Evolutionary conservation across 2,888 invertebrate genomes (phyloP).

Genomic region (Mythimna ferrago): DNA sequence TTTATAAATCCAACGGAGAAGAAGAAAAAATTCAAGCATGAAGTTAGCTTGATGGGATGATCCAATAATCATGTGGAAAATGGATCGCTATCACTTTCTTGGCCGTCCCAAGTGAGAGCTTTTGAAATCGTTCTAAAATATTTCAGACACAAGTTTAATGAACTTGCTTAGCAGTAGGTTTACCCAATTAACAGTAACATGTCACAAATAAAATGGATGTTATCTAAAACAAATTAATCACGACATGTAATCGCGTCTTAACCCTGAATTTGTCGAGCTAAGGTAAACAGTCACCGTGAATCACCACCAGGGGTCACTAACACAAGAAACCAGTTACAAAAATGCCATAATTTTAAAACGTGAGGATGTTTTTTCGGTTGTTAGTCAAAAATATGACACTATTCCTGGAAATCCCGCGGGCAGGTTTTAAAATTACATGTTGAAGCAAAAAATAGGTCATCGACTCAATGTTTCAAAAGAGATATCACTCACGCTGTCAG

Average conservation of each 20-base stretch:
- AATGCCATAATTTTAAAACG: conserved; percentile 74
- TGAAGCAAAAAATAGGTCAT: conserved; percentile 53
- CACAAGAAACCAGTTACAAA: conserved; percentile 81
- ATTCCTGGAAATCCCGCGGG: conserved; percentile 68
- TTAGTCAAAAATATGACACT: conserved; percentile 73
- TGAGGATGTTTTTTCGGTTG: conserved; percentile 67
- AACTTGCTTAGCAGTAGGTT: conserved; percentile 51
- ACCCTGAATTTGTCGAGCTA: conserved; percentile 62
- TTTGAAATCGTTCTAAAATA: background rate
- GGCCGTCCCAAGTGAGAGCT: no score
- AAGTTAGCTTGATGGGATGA: conserved; percentile 24
- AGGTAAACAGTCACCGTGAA: conserved; percentile 79
- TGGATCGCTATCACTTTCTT: conserved; percentile 4
- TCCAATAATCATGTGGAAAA: conserved; percentile 3
- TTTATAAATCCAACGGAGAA: conserved; percentile 14
- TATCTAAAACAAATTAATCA: conserved; percentile 70
- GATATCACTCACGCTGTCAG: conserved; percentile 46
- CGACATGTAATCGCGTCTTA: conserved; percentile 57
- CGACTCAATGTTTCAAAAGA: conserved; percentile 42
- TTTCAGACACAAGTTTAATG: conserved; percentile 28
- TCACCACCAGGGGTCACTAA: conserved; percentile 81
- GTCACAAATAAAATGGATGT: conserved; percentile 48
- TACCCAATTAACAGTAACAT: conserved; percentile 49
- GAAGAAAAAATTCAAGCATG: conserved; percentile 15
- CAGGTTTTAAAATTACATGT: conserved; percentile 50